Percentiles rank a stretch among this genome's conserved stretches.
Evolutionary conservation across 2,888 invertebrate species (phyloP).

Genomic region (Charanyca ferruginea): DNA sequence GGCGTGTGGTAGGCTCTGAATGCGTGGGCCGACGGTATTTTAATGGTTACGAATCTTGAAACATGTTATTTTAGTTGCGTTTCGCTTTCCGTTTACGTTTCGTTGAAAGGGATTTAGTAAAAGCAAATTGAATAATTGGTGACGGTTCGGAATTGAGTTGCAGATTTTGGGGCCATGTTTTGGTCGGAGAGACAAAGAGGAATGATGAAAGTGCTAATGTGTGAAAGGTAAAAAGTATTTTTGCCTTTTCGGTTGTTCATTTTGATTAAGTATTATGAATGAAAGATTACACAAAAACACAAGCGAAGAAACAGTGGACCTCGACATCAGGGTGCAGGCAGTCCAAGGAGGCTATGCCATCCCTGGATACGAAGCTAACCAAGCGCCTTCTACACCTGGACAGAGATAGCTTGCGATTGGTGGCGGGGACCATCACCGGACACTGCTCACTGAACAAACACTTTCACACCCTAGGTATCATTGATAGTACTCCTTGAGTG

Average conservation of each 20-base stretch:
- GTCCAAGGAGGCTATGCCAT: too few relatives aligned
- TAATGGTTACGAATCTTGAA: constrained; percentile 75
- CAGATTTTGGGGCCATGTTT: constrained; percentile 19
- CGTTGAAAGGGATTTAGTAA: constrained; percentile 53
- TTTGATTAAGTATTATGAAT: not conserved
- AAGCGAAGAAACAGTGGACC: too few relatives aligned
- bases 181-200: not conserved
- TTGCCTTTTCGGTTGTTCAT: not conserved
- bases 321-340: too few relatives aligned
- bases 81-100: constrained; percentile 65
- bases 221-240: constrained; percentile 41
- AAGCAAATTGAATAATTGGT: constrained; percentile 60
- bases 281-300: too few relatives aligned
- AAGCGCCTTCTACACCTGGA: too few relatives aligned
- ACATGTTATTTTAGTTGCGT: constrained; percentile 67
- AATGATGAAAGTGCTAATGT: not conserved
- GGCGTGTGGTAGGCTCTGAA: constrained; percentile 52
- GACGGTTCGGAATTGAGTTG: constrained; percentile 30
- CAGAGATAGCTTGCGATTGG: too few relatives aligned
- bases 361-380: too few relatives aligned
- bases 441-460: too few relatives aligned
- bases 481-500: too few relatives aligned
- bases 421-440: too few relatives aligned
- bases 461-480: too few relatives aligned
- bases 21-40: constrained; percentile 79